These are phyloP conservation scores for Hipposideros larvatus DNA, from an alignment of 2,797 vertebrate genomes.

Conservation along the genomic window DNA sequence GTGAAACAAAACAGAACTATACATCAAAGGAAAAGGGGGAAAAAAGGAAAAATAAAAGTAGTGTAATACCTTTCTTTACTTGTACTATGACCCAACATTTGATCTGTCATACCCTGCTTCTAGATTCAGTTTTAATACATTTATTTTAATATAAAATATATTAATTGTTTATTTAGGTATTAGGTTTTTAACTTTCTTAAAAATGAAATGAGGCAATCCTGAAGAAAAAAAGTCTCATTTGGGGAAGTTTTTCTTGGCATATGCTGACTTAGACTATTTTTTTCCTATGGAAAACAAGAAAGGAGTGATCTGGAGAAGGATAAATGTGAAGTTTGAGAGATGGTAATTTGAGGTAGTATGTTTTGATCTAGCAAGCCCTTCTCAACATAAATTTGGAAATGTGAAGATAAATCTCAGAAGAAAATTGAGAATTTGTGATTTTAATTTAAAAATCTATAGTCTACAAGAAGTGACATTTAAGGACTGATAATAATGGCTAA, in stretches of 20 bases:
- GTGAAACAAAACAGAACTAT: conserved; percentile 21
- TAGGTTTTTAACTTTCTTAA: conserved; percentile 41
- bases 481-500: neutral
- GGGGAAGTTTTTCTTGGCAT: neutral
- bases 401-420: conserved; percentile 13
- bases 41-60: neutral
- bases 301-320: neutral
- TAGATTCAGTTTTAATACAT: conserved; percentile 5
- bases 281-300: neutral
- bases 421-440: conserved; percentile 1
- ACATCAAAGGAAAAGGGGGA: neutral
- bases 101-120: neutral
- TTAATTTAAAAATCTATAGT: conserved; percentile 23
- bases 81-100: neutral
- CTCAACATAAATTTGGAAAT: neutral
- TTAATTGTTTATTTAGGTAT: neutral
- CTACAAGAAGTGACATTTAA: neutral
- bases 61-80: neutral
- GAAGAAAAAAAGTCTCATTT: neutral
- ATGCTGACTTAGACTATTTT: neutral
- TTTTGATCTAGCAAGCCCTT: conserved; percentile 1
- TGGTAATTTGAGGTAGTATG: neutral
- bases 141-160: conserved; percentile 4
- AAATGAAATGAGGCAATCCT: neutral
- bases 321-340: neutral